phyloP scores from a whole-genome alignment of 2,888 invertebrate species.

The Rhogogaster chlorosoma region DNA sequence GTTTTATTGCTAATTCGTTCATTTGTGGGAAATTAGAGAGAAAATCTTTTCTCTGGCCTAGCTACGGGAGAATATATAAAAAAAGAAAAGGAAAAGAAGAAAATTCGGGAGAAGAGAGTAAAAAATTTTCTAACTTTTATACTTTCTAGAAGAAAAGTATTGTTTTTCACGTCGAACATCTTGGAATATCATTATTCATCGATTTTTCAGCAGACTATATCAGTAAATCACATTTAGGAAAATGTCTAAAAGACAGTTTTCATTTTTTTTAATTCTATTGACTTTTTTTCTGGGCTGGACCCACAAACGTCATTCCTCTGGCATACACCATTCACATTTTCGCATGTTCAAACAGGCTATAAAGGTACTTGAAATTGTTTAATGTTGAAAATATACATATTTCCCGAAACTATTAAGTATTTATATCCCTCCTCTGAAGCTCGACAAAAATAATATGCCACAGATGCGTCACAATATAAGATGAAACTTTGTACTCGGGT shows the following conservation, averaged over 20 bases:
- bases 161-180: no score
- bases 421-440: no score
- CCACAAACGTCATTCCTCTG: neutral
- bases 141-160: neutral
- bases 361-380: no score
- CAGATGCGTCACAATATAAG: neutral
- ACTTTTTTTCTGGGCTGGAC: neutral
- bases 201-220: neutral
- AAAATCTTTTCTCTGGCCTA: neutral
- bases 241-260: neutral
- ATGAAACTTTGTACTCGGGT: neutral
- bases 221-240: no score
- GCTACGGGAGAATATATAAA: neutral
- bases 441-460: neutral
- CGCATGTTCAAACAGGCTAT: neutral
- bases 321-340: neutral
- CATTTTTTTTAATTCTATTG: neutral
- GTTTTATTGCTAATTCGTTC: slow-evolving; percentile 51
- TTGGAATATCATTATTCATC: no score
- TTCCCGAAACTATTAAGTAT: no score
- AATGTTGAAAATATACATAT: no score
- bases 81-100: neutral
- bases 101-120: neutral
- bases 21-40: slow-evolving; percentile 40
- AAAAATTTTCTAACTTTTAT: neutral